Evolutionary conservation across 2,888 invertebrate genomes (phyloP).

Genomic region (Venusia cambrica): DNA sequence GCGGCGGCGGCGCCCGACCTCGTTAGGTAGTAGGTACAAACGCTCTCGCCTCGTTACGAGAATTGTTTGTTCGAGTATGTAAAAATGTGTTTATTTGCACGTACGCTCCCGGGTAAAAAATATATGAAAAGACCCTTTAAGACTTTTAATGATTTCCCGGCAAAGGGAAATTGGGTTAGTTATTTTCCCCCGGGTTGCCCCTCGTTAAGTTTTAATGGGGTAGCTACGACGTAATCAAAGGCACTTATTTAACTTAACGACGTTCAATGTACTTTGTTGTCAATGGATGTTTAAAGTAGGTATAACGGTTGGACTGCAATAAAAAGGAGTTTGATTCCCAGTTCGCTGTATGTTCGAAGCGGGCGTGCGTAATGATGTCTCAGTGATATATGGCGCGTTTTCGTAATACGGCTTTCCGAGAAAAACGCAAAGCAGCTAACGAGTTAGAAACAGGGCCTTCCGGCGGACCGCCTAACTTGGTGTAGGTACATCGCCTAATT

Average conservation of each 20-base stretch:
- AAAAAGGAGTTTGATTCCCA: constrained; percentile 35
- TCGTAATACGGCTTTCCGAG: constrained; percentile 45
- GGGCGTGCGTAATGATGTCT: constrained; percentile 27
- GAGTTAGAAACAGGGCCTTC: constrained; percentile 56
- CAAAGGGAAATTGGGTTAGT: constrained; percentile 82
- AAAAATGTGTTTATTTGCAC: constrained; percentile 82
- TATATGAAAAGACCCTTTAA: constrained; percentile 81
- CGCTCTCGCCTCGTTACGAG: constrained; percentile 74
- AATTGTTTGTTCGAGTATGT: constrained; percentile 81
- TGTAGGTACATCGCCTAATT: constrained; percentile 72
- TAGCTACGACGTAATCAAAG: constrained; percentile 80
- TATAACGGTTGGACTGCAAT: constrained; percentile 29
- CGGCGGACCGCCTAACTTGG: constrained; percentile 47
- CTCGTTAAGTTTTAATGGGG: constrained; percentile 82
- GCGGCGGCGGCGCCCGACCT: constrained; percentile 44
- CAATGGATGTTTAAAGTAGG: constrained; percentile 61
- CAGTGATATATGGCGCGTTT: constrained; percentile 35
- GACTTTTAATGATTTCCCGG: constrained; percentile 82
- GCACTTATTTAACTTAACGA: constrained; percentile 79
- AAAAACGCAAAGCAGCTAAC: constrained; percentile 51
- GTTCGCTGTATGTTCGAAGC: constrained; percentile 30
- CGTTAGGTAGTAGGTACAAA: too few relatives aligned
- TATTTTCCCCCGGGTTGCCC: constrained; percentile 79
- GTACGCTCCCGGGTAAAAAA: constrained; percentile 78
- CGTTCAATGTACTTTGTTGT: constrained; percentile 70